phyloP scores from a whole-genome alignment of 1,140 invertebrate species.

The Bombus waltoni region DNA sequence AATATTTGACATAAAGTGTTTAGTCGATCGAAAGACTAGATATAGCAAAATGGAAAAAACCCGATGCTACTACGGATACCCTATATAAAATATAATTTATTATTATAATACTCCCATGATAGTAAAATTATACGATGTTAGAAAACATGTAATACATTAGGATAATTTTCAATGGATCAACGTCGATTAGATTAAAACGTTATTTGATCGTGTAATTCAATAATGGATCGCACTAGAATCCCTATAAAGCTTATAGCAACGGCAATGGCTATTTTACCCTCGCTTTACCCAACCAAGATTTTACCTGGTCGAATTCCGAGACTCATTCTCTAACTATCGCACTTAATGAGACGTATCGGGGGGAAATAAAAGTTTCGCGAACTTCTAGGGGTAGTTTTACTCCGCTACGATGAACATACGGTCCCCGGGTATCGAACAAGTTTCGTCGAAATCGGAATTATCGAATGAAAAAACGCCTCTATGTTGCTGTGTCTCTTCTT shows the following conservation, averaged over 20 bases:
- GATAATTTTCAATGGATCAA: background rate
- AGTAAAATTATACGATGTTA: background rate
- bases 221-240: background rate
- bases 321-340: background rate
- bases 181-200: background rate
- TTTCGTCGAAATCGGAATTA: background rate
- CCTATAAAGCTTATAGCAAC: background rate
- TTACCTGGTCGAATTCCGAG: background rate
- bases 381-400: background rate
- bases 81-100: background rate
- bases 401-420: background rate
- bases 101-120: background rate
- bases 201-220: background rate
- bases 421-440: too few relatives aligned
- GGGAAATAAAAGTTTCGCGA: background rate
- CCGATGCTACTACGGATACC: background rate
- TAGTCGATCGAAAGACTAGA: background rate
- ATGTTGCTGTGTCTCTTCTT: background rate
- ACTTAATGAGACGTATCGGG: constrained; percentile 16
- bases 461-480: background rate
- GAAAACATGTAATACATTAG: too few relatives aligned
- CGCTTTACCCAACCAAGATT: too few relatives aligned
- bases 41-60: background rate
- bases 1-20: background rate
- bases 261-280: background rate